Conservation (phyloP, 2,113 vertebrate species). For the Coreoperca whiteheadi region DNA sequence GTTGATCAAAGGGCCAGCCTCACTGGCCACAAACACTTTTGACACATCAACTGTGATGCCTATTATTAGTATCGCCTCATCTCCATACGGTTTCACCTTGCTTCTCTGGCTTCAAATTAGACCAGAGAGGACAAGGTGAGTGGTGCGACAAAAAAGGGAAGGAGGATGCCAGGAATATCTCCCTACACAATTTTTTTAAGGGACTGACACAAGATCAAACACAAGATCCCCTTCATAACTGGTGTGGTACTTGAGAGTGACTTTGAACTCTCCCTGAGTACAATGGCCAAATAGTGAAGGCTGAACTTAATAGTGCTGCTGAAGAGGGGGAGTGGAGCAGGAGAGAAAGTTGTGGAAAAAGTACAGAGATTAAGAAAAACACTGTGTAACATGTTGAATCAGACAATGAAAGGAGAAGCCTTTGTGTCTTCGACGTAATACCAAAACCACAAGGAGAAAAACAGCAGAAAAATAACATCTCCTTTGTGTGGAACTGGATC, state of each 20-base stretch:
- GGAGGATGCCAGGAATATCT: constrained; percentile 44
- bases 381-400: constrained; percentile 48
- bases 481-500: constrained; percentile 15
- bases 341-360: constrained; percentile 49
- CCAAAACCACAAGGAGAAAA: constrained; percentile 35
- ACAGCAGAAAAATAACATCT: constrained; percentile 15
- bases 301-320: constrained; percentile 34
- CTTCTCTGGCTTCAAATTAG: constrained; percentile 72
- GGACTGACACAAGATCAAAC: constrained; percentile 78
- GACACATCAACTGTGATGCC: constrained; percentile 79
- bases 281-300: constrained; percentile 55
- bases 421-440: constrained; percentile 57
- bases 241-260: constrained; percentile 53
- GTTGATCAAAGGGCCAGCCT: constrained; percentile 79
- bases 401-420: constrained; percentile 45
- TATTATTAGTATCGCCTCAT: constrained; percentile 78
- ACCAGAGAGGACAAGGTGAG: constrained; percentile 69
- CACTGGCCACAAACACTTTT: constrained; percentile 75
- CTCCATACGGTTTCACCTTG: constrained; percentile 75
- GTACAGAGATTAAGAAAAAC: constrained; percentile 50
- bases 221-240: constrained; percentile 66
- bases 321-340: constrained; percentile 7
- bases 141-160: constrained; percentile 30
- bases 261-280: constrained; percentile 74
- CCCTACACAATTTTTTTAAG: constrained; percentile 37